Evolutionary conservation across 2,797 vertebrate species (phyloP), one percentile per base, ranked within the genome.

Genomic region (Fringilla coelebs): DNA sequence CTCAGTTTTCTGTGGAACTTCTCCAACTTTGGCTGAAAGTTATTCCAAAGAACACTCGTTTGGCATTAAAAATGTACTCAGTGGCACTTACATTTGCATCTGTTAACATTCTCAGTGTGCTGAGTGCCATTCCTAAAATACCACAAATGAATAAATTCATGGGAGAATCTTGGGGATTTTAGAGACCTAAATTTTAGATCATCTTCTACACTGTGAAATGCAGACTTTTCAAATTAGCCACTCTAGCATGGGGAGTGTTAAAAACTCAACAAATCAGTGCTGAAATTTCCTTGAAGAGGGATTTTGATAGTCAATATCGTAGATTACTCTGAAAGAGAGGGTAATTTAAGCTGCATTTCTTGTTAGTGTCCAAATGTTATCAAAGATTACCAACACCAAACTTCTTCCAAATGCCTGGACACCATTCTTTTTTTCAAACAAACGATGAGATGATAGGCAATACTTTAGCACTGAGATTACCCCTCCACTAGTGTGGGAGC

Each of bases 81-180:
- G 55, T 81, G 52, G 43, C 82, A 88, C 87, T 93, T 77, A 61
- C 48, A 95, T 94, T 81, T 94, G 62, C 73, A 94, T 89, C 45
- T 86, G 60, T 70, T 94, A 91, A 81, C 71, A 89, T 81, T 88
- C 65, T 79, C 70, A 81, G 79, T 70, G 71, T 84, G 66, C 51
- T 84, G 55, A 78, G 43, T 80, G 43, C 66, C 26, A 31, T 94
- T 85, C 82, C 70, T 88, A 91, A 96, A 95, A 94, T 91, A 94
- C 6, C 38, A 22, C 17, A 51, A 81, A 90, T 75, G 52, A 75
- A 83, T 38, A 81, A 71, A 89, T 89, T 85, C 73, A 51, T 81
- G 61, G 71, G 18, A 88, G 26, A 68, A 85, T 77, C 41, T 72
- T 52, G 46, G 54, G n/a, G 51, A 62, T 88, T 94, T 94, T 77